phyloP scores from a whole-genome alignment of 1,140 invertebrate genomes.

The Dreissena rostriformis region DNA sequence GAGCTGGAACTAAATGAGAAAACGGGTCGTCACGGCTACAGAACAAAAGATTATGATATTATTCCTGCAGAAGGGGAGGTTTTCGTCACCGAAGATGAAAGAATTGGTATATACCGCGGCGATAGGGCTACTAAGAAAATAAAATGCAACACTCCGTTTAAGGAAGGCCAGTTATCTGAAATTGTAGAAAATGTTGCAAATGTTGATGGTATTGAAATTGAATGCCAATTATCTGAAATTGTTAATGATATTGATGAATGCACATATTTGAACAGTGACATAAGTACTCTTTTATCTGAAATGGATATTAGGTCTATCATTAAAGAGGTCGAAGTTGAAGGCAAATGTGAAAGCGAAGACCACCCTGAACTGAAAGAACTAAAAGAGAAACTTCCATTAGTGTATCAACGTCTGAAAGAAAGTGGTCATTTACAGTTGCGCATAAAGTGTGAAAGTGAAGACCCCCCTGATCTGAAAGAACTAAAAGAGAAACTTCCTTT shows the following conservation, averaged over 20 bases:
- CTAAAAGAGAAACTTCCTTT: not conserved
- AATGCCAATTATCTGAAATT: slow-evolving; percentile 11
- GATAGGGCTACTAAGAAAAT: slow-evolving; percentile 7
- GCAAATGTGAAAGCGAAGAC: not conserved
- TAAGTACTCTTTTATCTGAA: slow-evolving; percentile 6
- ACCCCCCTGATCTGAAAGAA: not conserved
- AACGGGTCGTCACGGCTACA: too few species aligned
- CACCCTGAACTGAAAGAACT: not conserved
- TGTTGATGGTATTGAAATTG: too few species aligned
- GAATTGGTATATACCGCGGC: not conserved
- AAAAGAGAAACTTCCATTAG: not conserved
- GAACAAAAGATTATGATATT: slow-evolving; percentile 7
- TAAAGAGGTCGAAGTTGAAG: not conserved
- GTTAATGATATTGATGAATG: slow-evolving; percentile 5
- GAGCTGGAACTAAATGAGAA: too few species aligned
- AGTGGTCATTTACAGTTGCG: not conserved
- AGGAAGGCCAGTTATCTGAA: not conserved
- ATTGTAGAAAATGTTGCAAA: too few species aligned
- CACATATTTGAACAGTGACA: not conserved
- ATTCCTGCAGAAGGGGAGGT: not conserved
- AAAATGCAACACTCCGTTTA: slow-evolving; percentile 13
- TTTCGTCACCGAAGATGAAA: slow-evolving; percentile 1
- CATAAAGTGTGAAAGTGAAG: not conserved
- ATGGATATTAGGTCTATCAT: slow-evolving; percentile 12
- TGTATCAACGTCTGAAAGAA: not conserved